Percentiles rank a stretch among this genome's conserved stretches.
phyloP scores from a whole-genome alignment of 2,888 invertebrate species.

The Megamerina dolium region DNA sequence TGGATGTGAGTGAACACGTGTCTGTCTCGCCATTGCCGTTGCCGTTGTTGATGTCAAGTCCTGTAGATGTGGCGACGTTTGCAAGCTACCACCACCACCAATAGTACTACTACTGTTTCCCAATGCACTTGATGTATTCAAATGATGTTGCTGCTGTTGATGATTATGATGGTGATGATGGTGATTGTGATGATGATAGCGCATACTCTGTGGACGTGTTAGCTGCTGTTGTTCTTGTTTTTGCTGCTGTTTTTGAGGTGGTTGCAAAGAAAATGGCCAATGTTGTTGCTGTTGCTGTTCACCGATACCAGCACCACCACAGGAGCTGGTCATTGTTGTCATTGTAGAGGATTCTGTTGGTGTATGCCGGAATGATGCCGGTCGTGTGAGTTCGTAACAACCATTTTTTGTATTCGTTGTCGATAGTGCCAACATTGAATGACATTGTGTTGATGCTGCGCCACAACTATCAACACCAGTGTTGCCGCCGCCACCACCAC shows the following conservation, averaged over 20 bases:
- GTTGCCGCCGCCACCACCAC: constrained; percentile 8
- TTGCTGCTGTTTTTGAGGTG: neutral
- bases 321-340: constrained; percentile 30
- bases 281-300: constrained; percentile 15
- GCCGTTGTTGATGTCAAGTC: constrained; percentile 7
- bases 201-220: constrained; percentile 26
- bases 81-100: constrained; percentile 2
- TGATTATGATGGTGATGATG: constrained; percentile 22
- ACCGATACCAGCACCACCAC: constrained; percentile 20
- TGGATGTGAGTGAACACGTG: constrained; percentile 8
- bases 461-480: constrained; percentile 11
- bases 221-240: constrained; percentile 10
- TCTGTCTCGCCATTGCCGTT: constrained; percentile 6
- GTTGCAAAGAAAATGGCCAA: constrained; percentile 12
- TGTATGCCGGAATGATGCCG: constrained; percentile 37
- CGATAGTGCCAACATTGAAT: constrained; percentile 30
- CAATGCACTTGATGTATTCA: constrained; percentile 13
- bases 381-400: constrained; percentile 41
- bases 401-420: constrained; percentile 27
- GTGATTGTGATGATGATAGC: constrained; percentile 28
- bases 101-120: neutral
- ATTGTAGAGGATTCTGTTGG: constrained; percentile 36
- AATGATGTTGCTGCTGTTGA: constrained; percentile 28
- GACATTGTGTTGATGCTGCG: constrained; percentile 27
- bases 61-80: constrained; percentile 16